phyloP scores from a whole-genome alignment of 2,797 vertebrate species.

The Aphelocoma californica region DNA sequence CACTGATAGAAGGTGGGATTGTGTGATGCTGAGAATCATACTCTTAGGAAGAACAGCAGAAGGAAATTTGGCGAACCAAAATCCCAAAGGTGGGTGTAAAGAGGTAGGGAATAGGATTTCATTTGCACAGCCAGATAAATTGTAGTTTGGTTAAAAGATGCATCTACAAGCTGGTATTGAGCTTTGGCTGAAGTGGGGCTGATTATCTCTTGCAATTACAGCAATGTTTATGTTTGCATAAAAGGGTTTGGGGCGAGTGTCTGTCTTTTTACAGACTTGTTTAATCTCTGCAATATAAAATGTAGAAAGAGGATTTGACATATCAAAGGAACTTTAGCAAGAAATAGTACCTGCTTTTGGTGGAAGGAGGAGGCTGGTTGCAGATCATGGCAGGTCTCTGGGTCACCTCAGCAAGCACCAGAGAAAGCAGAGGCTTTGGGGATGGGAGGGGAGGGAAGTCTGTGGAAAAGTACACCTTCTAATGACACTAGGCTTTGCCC shows the following conservation, averaged over 20 bases:
- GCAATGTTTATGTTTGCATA: background rate
- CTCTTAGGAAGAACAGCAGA: background rate
- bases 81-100: background rate
- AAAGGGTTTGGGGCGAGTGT: background rate
- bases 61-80: background rate
- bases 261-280: background rate
- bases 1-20: background rate
- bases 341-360: background rate
- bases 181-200: background rate
- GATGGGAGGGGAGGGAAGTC: rapidly evolving
- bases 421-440: background rate
- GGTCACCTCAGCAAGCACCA: background rate
- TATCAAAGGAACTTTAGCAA: background rate
- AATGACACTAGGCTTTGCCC: background rate
- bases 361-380: background rate
- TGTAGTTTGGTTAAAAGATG: background rate
- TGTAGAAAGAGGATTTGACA: background rate
- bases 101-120: background rate
- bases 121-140: background rate
- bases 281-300: background rate
- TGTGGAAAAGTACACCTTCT: background rate
- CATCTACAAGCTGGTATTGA: background rate
- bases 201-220: background rate
- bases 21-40: background rate
- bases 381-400: background rate